phyloP scores from a whole-genome alignment of 1,140 invertebrate genomes.

The Goniozus legneri region DNA sequence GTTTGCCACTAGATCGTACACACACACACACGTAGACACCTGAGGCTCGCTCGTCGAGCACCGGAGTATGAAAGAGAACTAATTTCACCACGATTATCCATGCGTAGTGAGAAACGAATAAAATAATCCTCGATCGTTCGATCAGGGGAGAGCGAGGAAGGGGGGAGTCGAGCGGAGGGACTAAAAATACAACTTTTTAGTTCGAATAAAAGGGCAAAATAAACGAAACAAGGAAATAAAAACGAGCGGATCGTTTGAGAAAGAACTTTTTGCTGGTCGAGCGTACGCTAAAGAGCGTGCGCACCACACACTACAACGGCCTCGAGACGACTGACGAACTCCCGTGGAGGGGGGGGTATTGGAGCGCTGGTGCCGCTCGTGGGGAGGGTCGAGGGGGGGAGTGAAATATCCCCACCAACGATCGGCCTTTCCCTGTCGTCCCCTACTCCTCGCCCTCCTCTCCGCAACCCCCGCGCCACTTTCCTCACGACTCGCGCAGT shows the following conservation, averaged over 20 bases:
- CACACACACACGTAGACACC: no score
- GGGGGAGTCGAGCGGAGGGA: constrained; percentile 1
- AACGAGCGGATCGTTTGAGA: no score
- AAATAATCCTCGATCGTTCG: no score
- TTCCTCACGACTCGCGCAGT: constrained; percentile 3
- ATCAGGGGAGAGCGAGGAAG: neutral
- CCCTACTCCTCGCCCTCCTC: constrained; percentile 14
- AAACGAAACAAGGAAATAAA: no score
- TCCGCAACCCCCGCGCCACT: neutral
- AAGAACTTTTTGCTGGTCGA: no score
- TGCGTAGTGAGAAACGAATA: no score
- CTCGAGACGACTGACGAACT: constrained; percentile 43
- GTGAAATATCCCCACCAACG: constrained; percentile 11
- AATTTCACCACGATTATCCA: no score
- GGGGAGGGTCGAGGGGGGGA: no score
- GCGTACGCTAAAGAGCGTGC: constrained; percentile 8
- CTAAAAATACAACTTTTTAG: constrained; percentile 21
- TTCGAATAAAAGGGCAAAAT: constrained; percentile 24
- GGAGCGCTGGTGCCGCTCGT: no score
- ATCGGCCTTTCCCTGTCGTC: neutral
- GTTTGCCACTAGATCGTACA: no score
- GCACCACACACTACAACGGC: constrained; percentile 26
- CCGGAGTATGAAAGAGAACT: no score
- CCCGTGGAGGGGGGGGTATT: constrained; percentile 38
- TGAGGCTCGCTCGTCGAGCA: no score